Percentiles rank a stretch among this genome's conserved stretches.
Evolutionary conservation across 2,797 vertebrate genomes (phyloP).

Genomic region (Crocidura indochinensis): DNA sequence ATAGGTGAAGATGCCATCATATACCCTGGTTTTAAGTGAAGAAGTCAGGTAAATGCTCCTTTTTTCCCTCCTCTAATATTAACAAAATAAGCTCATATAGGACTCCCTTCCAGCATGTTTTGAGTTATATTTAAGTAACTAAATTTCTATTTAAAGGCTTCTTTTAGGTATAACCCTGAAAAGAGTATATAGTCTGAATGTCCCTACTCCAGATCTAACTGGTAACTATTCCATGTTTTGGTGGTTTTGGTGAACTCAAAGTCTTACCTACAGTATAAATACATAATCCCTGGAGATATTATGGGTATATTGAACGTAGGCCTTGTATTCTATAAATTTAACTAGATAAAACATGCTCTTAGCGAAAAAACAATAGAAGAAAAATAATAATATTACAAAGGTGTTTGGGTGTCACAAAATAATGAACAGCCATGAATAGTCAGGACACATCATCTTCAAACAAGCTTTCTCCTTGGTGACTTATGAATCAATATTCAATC

Average conservation of each 20-base stretch:
- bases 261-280: conserved; percentile 15
- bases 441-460: neutral
- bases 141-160: neutral
- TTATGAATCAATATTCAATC: neutral
- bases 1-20: neutral
- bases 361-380: conserved; percentile 29
- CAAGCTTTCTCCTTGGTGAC: neutral
- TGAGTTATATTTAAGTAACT: neutral
- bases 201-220: neutral
- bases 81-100: neutral
- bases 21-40: neutral
- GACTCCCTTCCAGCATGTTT: neutral
- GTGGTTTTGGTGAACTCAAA: conserved; percentile 48
- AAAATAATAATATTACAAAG: neutral
- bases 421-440: neutral
- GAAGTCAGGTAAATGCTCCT: neutral
- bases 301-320: neutral
- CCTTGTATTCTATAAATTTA: conserved; percentile 38
- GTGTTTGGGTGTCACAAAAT: neutral
- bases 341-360: neutral
- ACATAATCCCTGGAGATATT: neutral
- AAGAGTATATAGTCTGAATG: neutral
- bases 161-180: neutral
- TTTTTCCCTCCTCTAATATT: neutral
- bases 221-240: conserved; percentile 23